Percentiles rank a stretch among this genome's conserved stretches.
phyloP scores from a whole-genome alignment of 2,888 invertebrate species.

The Nebria salina region DNA sequence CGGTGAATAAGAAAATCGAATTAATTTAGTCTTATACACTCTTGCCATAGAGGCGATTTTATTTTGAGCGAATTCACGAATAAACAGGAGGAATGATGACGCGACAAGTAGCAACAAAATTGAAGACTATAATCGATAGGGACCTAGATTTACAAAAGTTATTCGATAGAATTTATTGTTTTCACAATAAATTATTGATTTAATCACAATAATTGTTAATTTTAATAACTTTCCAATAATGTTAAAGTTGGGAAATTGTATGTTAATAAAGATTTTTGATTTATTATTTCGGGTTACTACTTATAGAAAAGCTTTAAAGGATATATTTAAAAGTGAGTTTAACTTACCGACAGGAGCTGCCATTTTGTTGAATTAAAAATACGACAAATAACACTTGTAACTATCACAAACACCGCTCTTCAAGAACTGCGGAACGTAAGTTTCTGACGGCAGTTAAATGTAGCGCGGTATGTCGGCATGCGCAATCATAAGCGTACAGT shows the following conservation, averaged over 20 bases:
- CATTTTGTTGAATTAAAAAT: slow-evolving; percentile 38
- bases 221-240: too few relatives aligned
- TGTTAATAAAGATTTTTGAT: too few relatives aligned
- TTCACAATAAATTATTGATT: too few relatives aligned
- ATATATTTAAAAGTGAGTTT: neutral
- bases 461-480: slow-evolving; percentile 21
- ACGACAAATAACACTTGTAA: slow-evolving; percentile 24
- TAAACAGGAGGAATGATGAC: neutral
- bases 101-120: neutral
- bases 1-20: neutral
- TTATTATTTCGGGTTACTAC: too few relatives aligned
- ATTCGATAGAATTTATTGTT: neutral
- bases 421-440: slow-evolving; percentile 31
- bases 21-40: slow-evolving; percentile 17
- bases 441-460: slow-evolving; percentile 31
- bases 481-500: slow-evolving; percentile 36
- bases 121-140: neutral
- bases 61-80: neutral
- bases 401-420: slow-evolving; percentile 34
- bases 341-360: slow-evolving; percentile 40
- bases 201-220: too few relatives aligned
- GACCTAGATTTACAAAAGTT: neutral
- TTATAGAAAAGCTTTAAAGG: neutral
- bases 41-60: neutral
- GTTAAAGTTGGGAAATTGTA: too few relatives aligned